Conservation (phyloP, 2,888 invertebrate species). For the Agonopterix heracliana region DNA sequence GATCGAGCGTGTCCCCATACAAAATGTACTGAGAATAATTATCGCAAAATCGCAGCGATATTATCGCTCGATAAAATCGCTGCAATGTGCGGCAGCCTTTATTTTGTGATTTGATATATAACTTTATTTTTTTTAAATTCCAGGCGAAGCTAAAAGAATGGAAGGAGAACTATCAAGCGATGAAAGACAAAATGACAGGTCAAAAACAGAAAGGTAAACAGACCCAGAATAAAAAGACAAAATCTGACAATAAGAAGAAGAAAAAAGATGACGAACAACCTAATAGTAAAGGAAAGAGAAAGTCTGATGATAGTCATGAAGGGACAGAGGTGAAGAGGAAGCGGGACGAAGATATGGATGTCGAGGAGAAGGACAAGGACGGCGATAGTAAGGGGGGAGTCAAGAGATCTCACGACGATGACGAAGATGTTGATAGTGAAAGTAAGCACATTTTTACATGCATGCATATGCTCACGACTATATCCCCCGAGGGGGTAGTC, state of each 20-base stretch:
- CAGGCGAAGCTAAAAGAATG: slow-evolving; percentile 58
- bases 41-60: no score
- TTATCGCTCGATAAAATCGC: no score
- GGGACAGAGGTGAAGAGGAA: slow-evolving; percentile 49
- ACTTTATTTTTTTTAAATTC: slow-evolving; percentile 6
- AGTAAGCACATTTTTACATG: slow-evolving; percentile 17
- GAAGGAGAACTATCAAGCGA: slow-evolving; percentile 57
- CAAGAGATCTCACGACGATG: slow-evolving; percentile 46
- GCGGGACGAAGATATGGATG: slow-evolving; percentile 40
- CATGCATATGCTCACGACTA: no score
- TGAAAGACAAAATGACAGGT: slow-evolving; percentile 62
- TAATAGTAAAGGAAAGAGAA: slow-evolving; percentile 41
- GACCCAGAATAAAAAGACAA: slow-evolving; percentile 41
- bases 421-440: slow-evolving; percentile 26
- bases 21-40: no score
- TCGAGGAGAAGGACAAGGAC: slow-evolving; percentile 30
- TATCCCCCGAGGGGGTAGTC: no score
- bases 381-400: slow-evolving; percentile 38
- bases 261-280: slow-evolving; percentile 36
- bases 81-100: no score
- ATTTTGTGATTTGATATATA: neutral
- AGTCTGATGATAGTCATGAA: slow-evolving; percentile 31
- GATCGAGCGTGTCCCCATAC: no score
- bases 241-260: slow-evolving; percentile 42
- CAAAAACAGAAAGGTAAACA: slow-evolving; percentile 51